Base-by-base conservation (phyloP, 1,140 invertebrate species). In the Arion vulgaris region DNA sequence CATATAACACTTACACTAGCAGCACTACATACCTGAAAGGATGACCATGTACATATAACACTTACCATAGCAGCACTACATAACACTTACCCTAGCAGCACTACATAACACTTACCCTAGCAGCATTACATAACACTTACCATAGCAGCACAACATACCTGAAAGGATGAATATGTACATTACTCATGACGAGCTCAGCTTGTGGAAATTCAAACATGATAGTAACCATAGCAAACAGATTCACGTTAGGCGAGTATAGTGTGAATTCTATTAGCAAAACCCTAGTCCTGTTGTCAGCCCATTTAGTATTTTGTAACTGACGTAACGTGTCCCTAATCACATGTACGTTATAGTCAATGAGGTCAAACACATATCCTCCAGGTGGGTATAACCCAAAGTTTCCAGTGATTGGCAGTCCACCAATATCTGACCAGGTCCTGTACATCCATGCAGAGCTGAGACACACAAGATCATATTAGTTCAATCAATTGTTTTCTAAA, bases 201-300 rank as follows among this genome's bases (percentile, higher is more conserved):
- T 88, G 39, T 15, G 85, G 86, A 51, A 88, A 81, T 78, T 91
- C 90, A 73, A 91, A 88, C 4, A 86, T 79, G 15, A 88, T 82
- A 23, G 85, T 85, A 28, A 88, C 82, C 36, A 85, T 87, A 53
- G 87, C 87, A 83, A 91, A 91, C 80, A 90, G 74, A 75, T 92
- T 90, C 15, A 88, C 82, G 68, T 89, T 88, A 7, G 93, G 92
- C 85, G 94, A 94, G 83, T 94, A 94, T 0, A 93, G 86, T 11
- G 93, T 92, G 85, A 94, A 93, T 83, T 94, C 93, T 2, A 93
- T 87, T 82, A 94, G 91, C 17, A 94, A 86, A 17, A 92, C 92
- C 85, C 93, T 85, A 0, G 94, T 93, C 45, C 89, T 85, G 41
- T 88, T 81, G 83, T 94, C 93, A 9, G 94, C 91, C 94, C 94